Conservation (phyloP, 2,113 vertebrate species). For the Puma concolor region DNA sequence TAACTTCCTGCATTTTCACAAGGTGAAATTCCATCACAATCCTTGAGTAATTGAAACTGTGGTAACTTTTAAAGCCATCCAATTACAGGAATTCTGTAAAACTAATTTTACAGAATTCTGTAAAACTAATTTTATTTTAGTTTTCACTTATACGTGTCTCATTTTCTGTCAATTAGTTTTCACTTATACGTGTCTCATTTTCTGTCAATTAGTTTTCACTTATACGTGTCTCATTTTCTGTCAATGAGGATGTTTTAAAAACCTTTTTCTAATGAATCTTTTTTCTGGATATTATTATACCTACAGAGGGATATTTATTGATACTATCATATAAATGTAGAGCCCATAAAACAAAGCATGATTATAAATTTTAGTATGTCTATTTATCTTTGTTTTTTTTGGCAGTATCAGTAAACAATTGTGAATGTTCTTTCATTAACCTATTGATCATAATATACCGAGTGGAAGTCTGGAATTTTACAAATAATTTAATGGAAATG, state of each 20-base stretch:
- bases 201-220: conserved; percentile 75
- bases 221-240: conserved; percentile 67
- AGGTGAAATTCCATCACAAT: conserved; percentile 69
- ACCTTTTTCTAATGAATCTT: conserved; percentile 63
- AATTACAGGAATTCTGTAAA: conserved; percentile 72
- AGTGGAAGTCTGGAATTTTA: conserved; percentile 68
- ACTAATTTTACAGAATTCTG: too few species aligned
- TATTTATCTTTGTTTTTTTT: conserved; percentile 78
- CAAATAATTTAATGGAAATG: conserved; percentile 71
- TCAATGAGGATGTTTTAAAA: conserved; percentile 69
- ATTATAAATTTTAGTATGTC: conserved; percentile 76
- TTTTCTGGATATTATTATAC: conserved; percentile 45
- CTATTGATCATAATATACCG: conserved; percentile 40
- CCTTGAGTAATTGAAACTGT: conserved; percentile 66
- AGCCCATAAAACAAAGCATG: conserved; percentile 62
- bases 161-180: too few species aligned
- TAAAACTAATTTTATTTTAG: too few species aligned
- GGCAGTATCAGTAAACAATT: conserved; percentile 70
- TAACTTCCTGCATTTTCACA: conserved; percentile 62
- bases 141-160: too few species aligned
- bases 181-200: too few species aligned
- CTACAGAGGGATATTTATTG: conserved; percentile 73
- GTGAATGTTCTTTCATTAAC: conserved; percentile 68
- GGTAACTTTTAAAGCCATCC: conserved; percentile 59
- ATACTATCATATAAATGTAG: conserved; percentile 77